Percentiles rank a stretch among this genome's conserved stretches.
These are phyloP conservation scores for Erythrocebus patas DNA, from an alignment of 2,113 vertebrate species.

Conservation along the genomic window DNA sequence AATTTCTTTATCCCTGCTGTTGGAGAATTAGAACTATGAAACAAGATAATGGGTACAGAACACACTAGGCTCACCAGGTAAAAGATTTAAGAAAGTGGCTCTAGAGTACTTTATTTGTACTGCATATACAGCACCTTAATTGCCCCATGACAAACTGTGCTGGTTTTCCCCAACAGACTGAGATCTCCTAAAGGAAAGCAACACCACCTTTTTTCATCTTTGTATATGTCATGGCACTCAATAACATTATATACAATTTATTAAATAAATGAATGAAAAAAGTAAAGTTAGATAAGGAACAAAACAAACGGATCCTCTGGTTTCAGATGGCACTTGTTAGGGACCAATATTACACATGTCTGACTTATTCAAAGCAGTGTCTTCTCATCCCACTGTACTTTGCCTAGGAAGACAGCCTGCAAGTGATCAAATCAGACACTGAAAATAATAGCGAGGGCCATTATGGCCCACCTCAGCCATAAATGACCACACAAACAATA, in stretches of 20 bases:
- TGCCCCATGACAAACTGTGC: not conserved
- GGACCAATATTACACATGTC: not conserved
- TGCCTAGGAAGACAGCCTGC: not conserved
- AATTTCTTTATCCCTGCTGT: not conserved
- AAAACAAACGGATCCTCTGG: not conserved
- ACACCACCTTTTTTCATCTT: not conserved
- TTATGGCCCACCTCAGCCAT: not conserved
- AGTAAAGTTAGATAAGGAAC: not conserved
- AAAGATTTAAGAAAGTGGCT: not conserved
- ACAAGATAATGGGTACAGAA: not conserved
- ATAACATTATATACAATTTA: not conserved
- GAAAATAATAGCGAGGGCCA: not conserved
- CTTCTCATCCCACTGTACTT: not conserved
- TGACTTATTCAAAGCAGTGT: not conserved
- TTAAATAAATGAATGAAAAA: not conserved
- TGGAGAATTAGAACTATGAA: not conserved
- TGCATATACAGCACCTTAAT: not conserved
- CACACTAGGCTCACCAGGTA: not conserved
- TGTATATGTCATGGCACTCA: not conserved
- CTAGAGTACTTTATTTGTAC: not conserved
- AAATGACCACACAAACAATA: not conserved
- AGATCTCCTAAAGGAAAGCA: not conserved
- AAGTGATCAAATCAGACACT: not conserved
- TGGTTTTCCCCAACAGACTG: not conserved
- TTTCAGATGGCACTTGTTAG: not conserved